phyloP scores from a whole-genome alignment of 1,140 invertebrate species.

The Elymnias hypermnestra region DNA sequence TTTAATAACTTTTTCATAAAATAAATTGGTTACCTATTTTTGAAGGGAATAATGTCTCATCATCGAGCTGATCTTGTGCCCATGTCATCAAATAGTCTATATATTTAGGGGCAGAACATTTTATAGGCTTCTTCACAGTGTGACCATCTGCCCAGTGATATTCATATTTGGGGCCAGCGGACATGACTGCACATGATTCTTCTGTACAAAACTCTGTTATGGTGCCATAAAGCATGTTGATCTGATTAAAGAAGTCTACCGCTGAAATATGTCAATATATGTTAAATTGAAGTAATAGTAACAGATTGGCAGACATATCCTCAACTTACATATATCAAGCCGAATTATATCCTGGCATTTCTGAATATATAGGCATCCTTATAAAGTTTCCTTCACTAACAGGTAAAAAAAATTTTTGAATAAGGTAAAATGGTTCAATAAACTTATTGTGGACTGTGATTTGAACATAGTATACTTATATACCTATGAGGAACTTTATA shows the following conservation, averaged over 20 bases:
- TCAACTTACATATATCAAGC: too few species aligned
- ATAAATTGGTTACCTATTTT: conserved; percentile 99
- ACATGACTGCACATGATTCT: conserved; percentile 98
- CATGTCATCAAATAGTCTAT: conserved; percentile 99
- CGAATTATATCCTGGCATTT: too few species aligned
- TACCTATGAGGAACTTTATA: too few species aligned
- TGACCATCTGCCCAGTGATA: conserved; percentile 99
- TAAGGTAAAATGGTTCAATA: too few species aligned
- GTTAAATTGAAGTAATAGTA: too few species aligned
- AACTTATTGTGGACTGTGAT: too few species aligned
- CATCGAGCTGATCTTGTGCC: conserved; percentile 99
- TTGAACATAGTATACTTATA: too few species aligned
- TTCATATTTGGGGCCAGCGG: conserved; percentile 98
- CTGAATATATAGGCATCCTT: too few species aligned
- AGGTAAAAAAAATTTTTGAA: too few species aligned
- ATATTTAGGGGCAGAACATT: conserved; percentile 99
- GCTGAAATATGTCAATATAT: conserved; percentile 78
- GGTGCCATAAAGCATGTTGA: conserved; percentile 99
- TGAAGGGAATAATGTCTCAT: conserved; percentile 98
- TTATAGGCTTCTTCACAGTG: conserved; percentile 99
- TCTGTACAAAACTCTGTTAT: conserved; percentile 99
- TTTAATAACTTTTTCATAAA: too few species aligned
- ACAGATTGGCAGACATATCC: too few species aligned
- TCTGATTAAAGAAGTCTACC: conserved; percentile 99
- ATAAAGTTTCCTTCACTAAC: too few species aligned